Percentiles rank a stretch among this genome's conserved stretches.
phyloP scores from a whole-genome alignment of 2,797 vertebrate genomes.

The Chanos chanos region DNA sequence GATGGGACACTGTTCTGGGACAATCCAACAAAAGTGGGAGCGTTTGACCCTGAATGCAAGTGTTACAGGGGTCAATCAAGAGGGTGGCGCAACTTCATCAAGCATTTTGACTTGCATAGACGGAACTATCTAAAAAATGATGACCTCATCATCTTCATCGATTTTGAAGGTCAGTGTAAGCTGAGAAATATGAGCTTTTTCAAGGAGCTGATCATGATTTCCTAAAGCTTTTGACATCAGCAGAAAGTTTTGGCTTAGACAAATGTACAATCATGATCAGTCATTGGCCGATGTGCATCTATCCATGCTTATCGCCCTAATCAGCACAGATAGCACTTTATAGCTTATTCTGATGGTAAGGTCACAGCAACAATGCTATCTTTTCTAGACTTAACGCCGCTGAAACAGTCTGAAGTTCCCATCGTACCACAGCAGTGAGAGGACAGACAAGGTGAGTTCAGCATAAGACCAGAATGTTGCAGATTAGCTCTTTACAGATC shows the following conservation, averaged over 20 bases:
- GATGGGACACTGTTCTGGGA: constrained; percentile 65
- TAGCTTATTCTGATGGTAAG: neutral
- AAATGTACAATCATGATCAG: too few species aligned
- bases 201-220: too few species aligned
- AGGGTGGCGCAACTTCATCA: constrained; percentile 67
- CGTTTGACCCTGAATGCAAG: constrained; percentile 46
- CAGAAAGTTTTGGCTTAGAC: too few species aligned
- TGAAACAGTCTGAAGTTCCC: constrained; percentile 48
- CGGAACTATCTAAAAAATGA: constrained; percentile 75
- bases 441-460: constrained; percentile 3
- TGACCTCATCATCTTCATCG: constrained; percentile 74
- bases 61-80: constrained; percentile 49
- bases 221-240: too few species aligned
- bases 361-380: neutral
- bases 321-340: neutral
- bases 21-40: constrained; percentile 64
- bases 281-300: too few species aligned
- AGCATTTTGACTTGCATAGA: constrained; percentile 63
- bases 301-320: too few species aligned
- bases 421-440: constrained; percentile 14
- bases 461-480: neutral
- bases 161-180: constrained; percentile 70
- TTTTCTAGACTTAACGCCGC: constrained; percentile 42
- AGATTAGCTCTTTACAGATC: too few species aligned
- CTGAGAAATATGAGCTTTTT: too few species aligned